Evolutionary conservation across 2,797 vertebrate genomes (phyloP).

Genomic region (Mormyrus hasselquistii): DNA sequence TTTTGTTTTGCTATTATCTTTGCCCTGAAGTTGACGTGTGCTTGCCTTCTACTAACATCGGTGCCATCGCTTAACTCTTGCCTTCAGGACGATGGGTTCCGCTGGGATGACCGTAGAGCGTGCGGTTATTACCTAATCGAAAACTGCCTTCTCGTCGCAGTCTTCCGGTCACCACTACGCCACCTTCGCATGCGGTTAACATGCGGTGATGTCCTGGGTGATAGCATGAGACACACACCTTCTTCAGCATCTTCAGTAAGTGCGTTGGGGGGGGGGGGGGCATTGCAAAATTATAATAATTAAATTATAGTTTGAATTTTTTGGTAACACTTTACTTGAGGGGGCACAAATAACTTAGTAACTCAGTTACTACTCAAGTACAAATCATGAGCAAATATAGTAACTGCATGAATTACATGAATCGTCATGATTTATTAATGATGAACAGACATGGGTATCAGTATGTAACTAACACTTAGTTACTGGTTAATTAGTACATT

Average conservation of each 20-base stretch:
- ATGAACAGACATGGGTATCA: too few relatives aligned
- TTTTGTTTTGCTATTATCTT: background rate
- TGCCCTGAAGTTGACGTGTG: background rate
- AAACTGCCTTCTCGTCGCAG: background rate
- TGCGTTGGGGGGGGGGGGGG: background rate
- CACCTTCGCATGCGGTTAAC: background rate
- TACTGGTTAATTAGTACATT: too few relatives aligned
- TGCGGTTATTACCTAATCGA: background rate
- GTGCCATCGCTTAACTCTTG: slow-evolving; percentile 10
- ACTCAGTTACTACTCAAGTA: too few relatives aligned
- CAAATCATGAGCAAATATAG: too few relatives aligned
- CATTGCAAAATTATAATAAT: background rate
- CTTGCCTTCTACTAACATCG: background rate
- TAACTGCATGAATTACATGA: too few relatives aligned
- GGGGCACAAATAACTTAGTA: too few relatives aligned
- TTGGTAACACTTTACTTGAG: too few relatives aligned
- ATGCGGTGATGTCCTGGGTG: background rate
- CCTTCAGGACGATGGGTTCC: slow-evolving; percentile 7
- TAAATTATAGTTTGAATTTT: background rate
- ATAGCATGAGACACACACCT: slow-evolving; percentile 16
- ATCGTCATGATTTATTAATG: too few relatives aligned
- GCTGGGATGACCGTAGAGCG: slow-evolving; percentile 1
- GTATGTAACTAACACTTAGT: too few relatives aligned
- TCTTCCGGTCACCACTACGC: background rate
- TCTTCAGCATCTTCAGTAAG: slow-evolving; percentile 19